A percentile compares a stretch with the other conserved stretches of the same genome.
These are phyloP conservation scores for Drosophila novamexicana DNA, from an alignment of 1,140 invertebrate species.

Conservation along the genomic window DNA sequence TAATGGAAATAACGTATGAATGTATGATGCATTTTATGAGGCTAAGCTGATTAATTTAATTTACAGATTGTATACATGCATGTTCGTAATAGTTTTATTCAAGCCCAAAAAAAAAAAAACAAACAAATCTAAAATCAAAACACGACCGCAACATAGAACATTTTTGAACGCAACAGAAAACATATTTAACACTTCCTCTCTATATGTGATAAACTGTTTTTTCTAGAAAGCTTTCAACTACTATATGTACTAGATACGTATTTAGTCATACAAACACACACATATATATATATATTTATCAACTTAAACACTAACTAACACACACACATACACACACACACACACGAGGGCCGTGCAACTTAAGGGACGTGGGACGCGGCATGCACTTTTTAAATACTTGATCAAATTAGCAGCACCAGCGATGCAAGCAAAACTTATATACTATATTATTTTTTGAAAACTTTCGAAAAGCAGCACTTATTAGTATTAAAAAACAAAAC, in stretches of 20 bases:
- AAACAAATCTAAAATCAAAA: conserved; percentile 22
- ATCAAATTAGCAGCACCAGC: conserved; percentile 33
- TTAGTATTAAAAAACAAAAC: conserved; percentile 37
- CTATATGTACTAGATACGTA: conserved; percentile 36
- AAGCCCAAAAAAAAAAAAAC: background rate
- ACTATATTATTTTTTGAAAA: conserved; percentile 22
- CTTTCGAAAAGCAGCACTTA: conserved; percentile 35
- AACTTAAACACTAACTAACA: conserved; percentile 37
- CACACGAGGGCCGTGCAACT: conserved; percentile 28
- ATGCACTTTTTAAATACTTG: conserved; percentile 44
- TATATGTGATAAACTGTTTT: conserved; percentile 82
- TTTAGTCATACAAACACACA: conserved; percentile 48
- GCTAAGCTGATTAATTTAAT: conserved; percentile 68
- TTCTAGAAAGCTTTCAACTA: conserved; percentile 80
- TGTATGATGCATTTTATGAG: conserved; percentile 71
- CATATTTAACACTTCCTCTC: conserved; percentile 81
- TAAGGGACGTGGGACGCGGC: conserved; percentile 28
- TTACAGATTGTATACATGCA: conserved; percentile 41
- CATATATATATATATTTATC: conserved; percentile 26
- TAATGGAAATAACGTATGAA: conserved; percentile 39
- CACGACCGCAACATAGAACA: conserved; percentile 30
- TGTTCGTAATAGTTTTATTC: conserved; percentile 23
- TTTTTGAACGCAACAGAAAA: conserved; percentile 41
- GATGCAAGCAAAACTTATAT: conserved; percentile 31
- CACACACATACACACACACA: conserved; percentile 20